A percentile compares a stretch with the other conserved stretches of the same genome.
These are phyloP conservation scores for Rhagonycha lutea DNA, from an alignment of 2,888 invertebrate species.

Conservation along the genomic window DNA sequence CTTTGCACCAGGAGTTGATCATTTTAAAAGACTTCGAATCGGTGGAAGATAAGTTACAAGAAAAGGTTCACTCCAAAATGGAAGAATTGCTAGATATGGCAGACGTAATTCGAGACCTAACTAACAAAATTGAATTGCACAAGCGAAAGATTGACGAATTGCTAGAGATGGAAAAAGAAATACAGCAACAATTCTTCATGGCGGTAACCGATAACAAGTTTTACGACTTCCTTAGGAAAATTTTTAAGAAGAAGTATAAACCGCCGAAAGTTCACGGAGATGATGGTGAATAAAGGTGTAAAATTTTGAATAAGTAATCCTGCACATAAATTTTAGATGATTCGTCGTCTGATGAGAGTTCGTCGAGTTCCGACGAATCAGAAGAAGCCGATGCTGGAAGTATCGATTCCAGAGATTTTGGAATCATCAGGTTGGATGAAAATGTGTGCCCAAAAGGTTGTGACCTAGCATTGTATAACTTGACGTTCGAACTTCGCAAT, in stretches of 20 bases:
- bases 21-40: constrained; percentile 75
- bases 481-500: constrained; percentile 66
- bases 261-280: constrained; percentile 64
- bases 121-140: constrained; percentile 59
- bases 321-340: constrained; percentile 53
- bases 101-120: constrained; percentile 58
- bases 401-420: constrained; percentile 68
- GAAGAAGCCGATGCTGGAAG: constrained; percentile 63
- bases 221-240: constrained; percentile 75
- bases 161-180: constrained; percentile 56
- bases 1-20: constrained; percentile 73
- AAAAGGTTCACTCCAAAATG: constrained; percentile 47
- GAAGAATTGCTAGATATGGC: constrained; percentile 57
- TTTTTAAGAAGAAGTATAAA: constrained; percentile 83
- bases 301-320: background rate
- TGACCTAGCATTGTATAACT: constrained; percentile 68
- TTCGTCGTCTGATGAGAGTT: constrained; percentile 52
- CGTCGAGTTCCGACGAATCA: constrained; percentile 62
- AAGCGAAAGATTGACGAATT: constrained; percentile 54
- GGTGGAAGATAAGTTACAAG: constrained; percentile 66
- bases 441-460: constrained; percentile 73
- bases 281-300: constrained; percentile 50
- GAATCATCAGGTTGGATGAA: constrained; percentile 71
- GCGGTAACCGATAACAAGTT: constrained; percentile 73
- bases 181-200: constrained; percentile 61